phyloP scores from a whole-genome alignment of 2,888 invertebrate genomes.

The Tridacna gigas region DNA sequence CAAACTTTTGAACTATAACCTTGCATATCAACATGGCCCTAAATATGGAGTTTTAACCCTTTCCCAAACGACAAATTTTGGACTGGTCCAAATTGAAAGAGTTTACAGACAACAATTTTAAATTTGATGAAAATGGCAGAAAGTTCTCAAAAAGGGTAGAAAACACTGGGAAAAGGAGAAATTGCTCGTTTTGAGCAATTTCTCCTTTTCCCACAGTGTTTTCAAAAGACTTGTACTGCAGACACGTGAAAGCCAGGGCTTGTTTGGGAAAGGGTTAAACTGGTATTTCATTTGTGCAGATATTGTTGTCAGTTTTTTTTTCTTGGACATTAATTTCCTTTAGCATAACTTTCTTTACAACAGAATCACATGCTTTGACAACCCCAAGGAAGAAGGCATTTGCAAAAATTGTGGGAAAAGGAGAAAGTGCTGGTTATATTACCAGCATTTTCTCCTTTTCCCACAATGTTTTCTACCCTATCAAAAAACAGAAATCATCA shows the following conservation, averaged over 20 bases:
- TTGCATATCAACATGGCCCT: too few species aligned
- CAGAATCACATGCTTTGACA: neutral
- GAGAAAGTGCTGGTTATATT: neutral
- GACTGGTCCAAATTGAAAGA: too few species aligned
- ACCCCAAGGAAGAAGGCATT: neutral
- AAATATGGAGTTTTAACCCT: neutral
- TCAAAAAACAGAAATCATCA: too few species aligned
- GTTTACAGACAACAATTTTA: too few species aligned
- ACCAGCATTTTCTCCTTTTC: neutral
- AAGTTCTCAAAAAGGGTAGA: too few species aligned
- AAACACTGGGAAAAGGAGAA: too few species aligned
- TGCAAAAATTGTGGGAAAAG: neutral
- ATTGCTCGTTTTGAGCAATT: neutral
- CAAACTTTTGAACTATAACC: too few species aligned
- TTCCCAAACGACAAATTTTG: too few species aligned
- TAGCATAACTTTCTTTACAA: neutral
- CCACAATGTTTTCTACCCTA: conserved; percentile 3
- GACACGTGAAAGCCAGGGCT: too few species aligned
- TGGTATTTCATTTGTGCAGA: neutral
- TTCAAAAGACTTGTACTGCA: too few species aligned
- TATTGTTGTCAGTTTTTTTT: neutral
- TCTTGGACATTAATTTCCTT: neutral
- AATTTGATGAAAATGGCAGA: too few species aligned
- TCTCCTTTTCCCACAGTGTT: neutral
- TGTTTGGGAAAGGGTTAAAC: too few species aligned